A percentile compares a stretch with the other conserved stretches of the same genome.
These are phyloP conservation scores for Notechis scutatus DNA, from an alignment of 2,113 vertebrate genomes.

Conservation along the genomic window DNA sequence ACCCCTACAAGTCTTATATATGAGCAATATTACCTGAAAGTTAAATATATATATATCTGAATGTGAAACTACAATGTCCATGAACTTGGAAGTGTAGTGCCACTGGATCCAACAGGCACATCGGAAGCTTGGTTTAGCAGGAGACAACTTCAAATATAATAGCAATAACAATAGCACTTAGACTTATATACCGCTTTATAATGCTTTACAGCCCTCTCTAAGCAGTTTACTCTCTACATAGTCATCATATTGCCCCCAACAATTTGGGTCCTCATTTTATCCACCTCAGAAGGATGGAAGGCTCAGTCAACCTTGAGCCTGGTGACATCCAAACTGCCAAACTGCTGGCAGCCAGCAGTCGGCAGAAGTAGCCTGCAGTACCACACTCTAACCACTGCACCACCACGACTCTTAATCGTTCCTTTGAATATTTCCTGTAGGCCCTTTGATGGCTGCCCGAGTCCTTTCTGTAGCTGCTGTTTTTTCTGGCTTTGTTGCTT, in stretches of 20 bases:
- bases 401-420: background rate
- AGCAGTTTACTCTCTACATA: too few species aligned
- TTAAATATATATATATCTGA: background rate
- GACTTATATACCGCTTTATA: too few species aligned
- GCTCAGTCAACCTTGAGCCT: too few species aligned
- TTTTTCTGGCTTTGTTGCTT: background rate
- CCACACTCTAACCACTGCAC: too few species aligned
- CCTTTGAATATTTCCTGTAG: background rate
- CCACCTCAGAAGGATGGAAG: too few species aligned
- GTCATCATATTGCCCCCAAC: too few species aligned
- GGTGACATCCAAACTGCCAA: too few species aligned
- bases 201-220: too few species aligned
- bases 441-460: background rate
- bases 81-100: background rate
- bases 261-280: too few species aligned
- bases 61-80: background rate
- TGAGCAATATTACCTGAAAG: background rate
- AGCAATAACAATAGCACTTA: too few species aligned
- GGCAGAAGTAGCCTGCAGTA: too few species aligned
- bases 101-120: background rate
- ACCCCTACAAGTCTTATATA: background rate
- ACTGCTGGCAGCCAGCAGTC: too few species aligned
- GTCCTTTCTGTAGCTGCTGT: background rate
- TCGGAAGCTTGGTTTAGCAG: background rate
- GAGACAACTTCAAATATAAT: background rate